Base-by-base conservation (phyloP, 1,140 invertebrate genomes). In the Bradysia coprophila region DNA sequence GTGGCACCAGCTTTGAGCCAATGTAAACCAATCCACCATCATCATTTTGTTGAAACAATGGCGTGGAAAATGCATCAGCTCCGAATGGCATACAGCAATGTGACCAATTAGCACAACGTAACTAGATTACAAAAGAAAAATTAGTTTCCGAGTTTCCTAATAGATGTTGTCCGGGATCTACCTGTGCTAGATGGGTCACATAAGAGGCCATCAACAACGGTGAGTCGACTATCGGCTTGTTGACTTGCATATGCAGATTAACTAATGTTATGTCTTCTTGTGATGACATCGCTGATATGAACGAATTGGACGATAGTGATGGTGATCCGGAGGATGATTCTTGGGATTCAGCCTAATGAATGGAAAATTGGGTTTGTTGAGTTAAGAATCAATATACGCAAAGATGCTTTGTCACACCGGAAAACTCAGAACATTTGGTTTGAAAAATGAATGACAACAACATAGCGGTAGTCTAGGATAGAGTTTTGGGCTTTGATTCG, bases 131-230 rank as follows among this genome's bases (percentile, higher is more conserved):
- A 38, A 20, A 41, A 13, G 15, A 38, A 15, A 11, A 31, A 21
- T 42, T 21, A 28, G 4, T 32, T 42, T 45, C 16, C 4, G 1
- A 23, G 15, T 18, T 21, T 18, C 19, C 13, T 28, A 19, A 41
- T 21, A 28, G 45, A 59, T 72, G n/a, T n/a, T n/a, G n/a, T n/a
- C n/a, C n/a, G n/a, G n/a, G n/a, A n/a, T n/a, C n/a, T 48, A 85
- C 76, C 60, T 94, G 89, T 8, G 86, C 89, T 52, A 96, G 67
- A 61, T 95, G 90, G 51, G 81, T 84, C 45, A 89, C 77, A 56
- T 97, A 97, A 53, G 88, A 91, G 1, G 87, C 85, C 87, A 96
- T 91, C 0, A 97, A 64, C 19, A 96, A 60, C 0, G 91, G 90
- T 2, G 90, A 95, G 48, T 88, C 83, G 18, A 89, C 79, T 44